Evolutionary conservation across 2,888 invertebrate genomes (phyloP), one percentile per base, ranked within the genome.

Genomic region (Acanthosepion esculentum): DNA sequence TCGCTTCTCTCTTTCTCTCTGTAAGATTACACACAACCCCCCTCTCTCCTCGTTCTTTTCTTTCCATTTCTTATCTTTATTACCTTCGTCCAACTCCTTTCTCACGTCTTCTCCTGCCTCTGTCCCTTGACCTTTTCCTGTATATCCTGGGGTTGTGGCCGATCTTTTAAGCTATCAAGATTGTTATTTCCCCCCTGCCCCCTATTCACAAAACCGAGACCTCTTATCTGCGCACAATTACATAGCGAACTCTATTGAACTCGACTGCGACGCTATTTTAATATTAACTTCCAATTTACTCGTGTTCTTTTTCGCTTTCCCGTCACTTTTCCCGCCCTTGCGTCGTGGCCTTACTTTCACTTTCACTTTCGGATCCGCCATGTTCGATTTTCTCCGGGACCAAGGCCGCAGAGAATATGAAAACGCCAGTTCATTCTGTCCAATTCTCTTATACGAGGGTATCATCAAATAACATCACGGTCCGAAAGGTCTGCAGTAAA

Each of bases 101-200:
- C 78, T 29, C 29, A 8, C n/a, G n/a, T 18, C n/a, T 15, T 15
- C n/a, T 10, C 78, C 78, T 78, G n/a, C n/a, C 78, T 5, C n/a
- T 78, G 78, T 78, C 78, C 78, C 78, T 78, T 78, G 78, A 78
- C 78, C 78, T 78, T 33, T n/a, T 78, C 78, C 78, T 78, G 78
- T 78, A 78, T 78, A 78, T 78, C 78, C 78, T 78, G n/a, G 78
- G 78, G 78, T 78, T 78, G 78, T 78, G 78, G 78, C 78, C 78
- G 78, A 78, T 78, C 78, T 78, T 78, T 78, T n/a, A 78, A 78
- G 78, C 78, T 78, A 78, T 78, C 78, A 78, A 78, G 78, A 78
- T 78, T 78, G 78, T 78, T 78, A 78, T 78, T 78, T 33, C 78
- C 78, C 33, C 78, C 78, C n/a, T n/a, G 12, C 15, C 78, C 78